Conservation (phyloP, 2,797 vertebrate genomes). For the Luscinia megarhynchos region DNA sequence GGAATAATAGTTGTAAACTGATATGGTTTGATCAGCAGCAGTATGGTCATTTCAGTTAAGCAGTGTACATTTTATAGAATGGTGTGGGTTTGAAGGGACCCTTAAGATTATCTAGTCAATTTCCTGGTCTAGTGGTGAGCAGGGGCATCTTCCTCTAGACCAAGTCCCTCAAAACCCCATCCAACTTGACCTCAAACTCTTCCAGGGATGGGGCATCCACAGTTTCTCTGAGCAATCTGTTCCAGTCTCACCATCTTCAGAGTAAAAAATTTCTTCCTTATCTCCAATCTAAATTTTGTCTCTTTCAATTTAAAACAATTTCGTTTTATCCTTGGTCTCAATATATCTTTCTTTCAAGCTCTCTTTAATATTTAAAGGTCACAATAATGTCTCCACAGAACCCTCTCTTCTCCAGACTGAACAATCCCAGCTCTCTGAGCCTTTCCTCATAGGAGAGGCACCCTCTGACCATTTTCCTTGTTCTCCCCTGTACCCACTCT, state of each 20-base stretch:
- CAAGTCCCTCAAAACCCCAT: background rate
- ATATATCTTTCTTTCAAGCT: background rate
- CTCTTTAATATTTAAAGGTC: background rate
- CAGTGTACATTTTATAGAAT: background rate
- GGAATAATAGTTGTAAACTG: background rate
- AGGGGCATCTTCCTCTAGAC: background rate
- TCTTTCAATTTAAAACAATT: background rate
- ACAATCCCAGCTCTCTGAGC: background rate
- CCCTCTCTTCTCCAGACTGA: background rate
- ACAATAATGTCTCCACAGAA: background rate
- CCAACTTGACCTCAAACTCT: background rate
- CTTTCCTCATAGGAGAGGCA: background rate
- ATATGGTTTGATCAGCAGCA: background rate
- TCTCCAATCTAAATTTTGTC: background rate
- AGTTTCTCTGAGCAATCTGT: background rate
- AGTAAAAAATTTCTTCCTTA: background rate
- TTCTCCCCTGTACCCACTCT: background rate
- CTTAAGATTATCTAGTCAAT: background rate
- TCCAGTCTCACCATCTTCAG: background rate
- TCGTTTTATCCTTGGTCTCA: rapidly evolving
- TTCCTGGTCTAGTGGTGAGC: background rate
- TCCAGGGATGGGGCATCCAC: background rate
- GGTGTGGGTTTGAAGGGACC: background rate
- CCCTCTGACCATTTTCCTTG: background rate
- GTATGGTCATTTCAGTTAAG: background rate